A percentile compares a stretch with the other conserved stretches of the same genome.
phyloP scores from a whole-genome alignment of 2,797 vertebrate genomes.

The Mormyrops boulengeri region DNA sequence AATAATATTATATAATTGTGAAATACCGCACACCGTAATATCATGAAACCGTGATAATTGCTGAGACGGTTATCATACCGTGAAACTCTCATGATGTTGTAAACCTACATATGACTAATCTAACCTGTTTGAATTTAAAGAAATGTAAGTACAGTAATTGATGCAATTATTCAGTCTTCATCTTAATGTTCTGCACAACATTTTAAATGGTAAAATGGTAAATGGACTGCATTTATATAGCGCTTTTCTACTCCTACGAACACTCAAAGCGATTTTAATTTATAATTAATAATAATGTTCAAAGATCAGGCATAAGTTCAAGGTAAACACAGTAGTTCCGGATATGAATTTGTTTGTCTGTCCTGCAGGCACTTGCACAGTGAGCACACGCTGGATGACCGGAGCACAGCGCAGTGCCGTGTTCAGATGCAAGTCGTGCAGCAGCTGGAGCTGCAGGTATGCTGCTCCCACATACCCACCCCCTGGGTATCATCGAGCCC shows the following conservation, averaged over 20 bases:
- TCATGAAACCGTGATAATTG: background rate
- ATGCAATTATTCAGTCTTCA: background rate
- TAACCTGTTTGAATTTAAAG: background rate
- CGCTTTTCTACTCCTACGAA: too few species aligned
- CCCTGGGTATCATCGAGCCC: background rate
- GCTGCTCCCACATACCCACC: background rate
- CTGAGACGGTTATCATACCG: background rate
- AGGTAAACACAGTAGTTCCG: background rate
- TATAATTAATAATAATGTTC: background rate
- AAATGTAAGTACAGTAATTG: background rate
- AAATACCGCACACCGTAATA: background rate
- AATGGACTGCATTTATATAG: too few species aligned
- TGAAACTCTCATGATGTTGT: background rate
- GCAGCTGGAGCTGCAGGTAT: slow-evolving; percentile 93
- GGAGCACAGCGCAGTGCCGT: slow-evolving; percentile 97
- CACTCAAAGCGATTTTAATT: background rate
- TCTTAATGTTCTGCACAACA: background rate
- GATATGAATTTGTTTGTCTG: slow-evolving; percentile 11
- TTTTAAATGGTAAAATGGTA: background rate
- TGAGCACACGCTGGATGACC: slow-evolving; percentile 94
- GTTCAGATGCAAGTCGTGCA: slow-evolving; percentile 99
- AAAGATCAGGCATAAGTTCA: background rate
- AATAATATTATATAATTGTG: background rate
- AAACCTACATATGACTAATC: background rate
- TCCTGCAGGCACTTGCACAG: slow-evolving; percentile 91